These are phyloP conservation scores for Sericinus montela DNA, from an alignment of 2,888 invertebrate genomes.

Conservation along the genomic window DNA sequence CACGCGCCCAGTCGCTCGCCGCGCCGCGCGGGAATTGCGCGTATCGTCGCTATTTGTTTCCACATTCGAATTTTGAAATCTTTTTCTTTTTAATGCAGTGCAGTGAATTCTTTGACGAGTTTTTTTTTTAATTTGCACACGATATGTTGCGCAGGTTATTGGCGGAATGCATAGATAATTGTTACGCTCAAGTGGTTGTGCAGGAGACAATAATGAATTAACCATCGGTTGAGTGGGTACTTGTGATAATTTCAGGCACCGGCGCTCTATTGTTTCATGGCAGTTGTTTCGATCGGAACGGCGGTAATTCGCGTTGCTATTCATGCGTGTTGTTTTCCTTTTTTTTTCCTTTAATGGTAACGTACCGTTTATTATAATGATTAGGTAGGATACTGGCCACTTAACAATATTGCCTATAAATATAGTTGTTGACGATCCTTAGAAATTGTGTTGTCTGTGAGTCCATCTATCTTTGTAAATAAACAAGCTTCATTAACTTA, in stretches of 20 bases:
- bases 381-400: no score
- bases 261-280: slow-evolving; percentile 51
- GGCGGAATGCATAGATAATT: slow-evolving; percentile 45
- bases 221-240: slow-evolving; percentile 45
- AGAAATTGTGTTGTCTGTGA: no score
- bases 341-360: no score
- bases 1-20: slow-evolving; percentile 28
- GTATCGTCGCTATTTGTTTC: slow-evolving; percentile 32
- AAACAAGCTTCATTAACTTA: no score
- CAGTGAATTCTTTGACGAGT: slow-evolving; percentile 23
- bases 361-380: no score
- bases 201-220: slow-evolving; percentile 51
- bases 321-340: slow-evolving; percentile 10
- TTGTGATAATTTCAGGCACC: slow-evolving; percentile 58
- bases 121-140: slow-evolving; percentile 27
- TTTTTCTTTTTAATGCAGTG: slow-evolving; percentile 25
- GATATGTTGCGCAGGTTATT: slow-evolving; percentile 29
- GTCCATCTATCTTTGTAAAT: no score
- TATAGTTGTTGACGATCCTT: no score
- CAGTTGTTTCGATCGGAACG: slow-evolving; percentile 45
- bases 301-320: slow-evolving; percentile 29
- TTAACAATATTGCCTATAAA: no score
- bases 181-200: slow-evolving; percentile 50
- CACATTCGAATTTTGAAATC: slow-evolving; percentile 35
- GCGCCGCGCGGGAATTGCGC: slow-evolving; percentile 48